phyloP scores from a whole-genome alignment of 2,888 invertebrate genomes.

The Pasiphila rectangulata region DNA sequence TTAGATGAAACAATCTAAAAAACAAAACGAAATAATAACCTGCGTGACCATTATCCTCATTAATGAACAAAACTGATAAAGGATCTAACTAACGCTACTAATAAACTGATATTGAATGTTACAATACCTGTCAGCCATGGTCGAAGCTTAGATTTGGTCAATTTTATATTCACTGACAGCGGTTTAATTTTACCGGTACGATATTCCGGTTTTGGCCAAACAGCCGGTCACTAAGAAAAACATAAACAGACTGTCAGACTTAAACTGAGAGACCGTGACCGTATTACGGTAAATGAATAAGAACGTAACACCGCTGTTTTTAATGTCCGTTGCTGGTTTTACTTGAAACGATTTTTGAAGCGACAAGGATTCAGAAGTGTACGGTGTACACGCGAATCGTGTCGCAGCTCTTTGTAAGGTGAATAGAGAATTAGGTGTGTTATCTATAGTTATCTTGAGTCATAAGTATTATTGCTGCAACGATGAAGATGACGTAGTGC shows the following conservation, averaged over 20 bases:
- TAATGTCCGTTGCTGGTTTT: constrained; percentile 34
- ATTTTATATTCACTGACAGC: constrained; percentile 37
- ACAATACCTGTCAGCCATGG: constrained; percentile 52
- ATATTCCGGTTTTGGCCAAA: constrained; percentile 53
- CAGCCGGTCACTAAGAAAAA: constrained; percentile 62
- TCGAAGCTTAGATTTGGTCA: constrained; percentile 37
- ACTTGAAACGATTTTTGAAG: neutral
- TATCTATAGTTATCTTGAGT: constrained; percentile 29
- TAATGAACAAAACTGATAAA: constrained; percentile 29
- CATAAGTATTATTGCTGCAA: constrained; percentile 26
- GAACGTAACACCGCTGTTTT: constrained; percentile 2
- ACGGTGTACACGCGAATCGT: constrained; percentile 1
- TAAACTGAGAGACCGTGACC: constrained; percentile 36
- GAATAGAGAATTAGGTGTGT: constrained; percentile 9
- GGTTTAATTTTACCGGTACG: constrained; percentile 40
- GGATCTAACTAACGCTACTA: constrained; percentile 10
- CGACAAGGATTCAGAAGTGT: too few relatives aligned
- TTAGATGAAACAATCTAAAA: constrained; percentile 64
- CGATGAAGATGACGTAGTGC: constrained; percentile 12
- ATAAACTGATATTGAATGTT: constrained; percentile 35
- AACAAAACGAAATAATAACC: constrained; percentile 46
- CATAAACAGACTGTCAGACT: constrained; percentile 58
- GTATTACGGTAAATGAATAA: constrained; percentile 27
- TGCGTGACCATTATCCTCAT: constrained; percentile 20
- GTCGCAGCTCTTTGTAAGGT: constrained; percentile 5